A percentile compares a stretch with the other conserved stretches of the same genome.
These are phyloP conservation scores for Scyliorhinus canicula DNA, from an alignment of 2,797 vertebrate species.

Conservation along the genomic window DNA sequence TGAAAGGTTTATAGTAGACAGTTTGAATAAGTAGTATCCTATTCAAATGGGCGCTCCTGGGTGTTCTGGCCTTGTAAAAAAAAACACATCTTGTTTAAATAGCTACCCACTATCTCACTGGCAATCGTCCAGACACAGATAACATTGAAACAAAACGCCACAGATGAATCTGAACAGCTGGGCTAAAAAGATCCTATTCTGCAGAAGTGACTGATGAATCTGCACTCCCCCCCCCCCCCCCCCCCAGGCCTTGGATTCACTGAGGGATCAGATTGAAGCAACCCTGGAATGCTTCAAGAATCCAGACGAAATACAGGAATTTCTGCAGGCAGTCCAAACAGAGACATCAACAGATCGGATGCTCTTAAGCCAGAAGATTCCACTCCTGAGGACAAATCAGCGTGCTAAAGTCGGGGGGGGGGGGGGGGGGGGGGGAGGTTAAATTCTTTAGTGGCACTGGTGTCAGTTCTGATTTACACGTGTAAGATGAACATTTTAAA, in stretches of 20 bases:
- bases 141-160: not conserved
- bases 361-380: not conserved
- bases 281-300: not conserved
- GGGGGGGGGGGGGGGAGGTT: not conserved
- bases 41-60: not conserved
- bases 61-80: not conserved
- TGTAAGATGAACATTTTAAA: not conserved
- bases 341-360: not conserved
- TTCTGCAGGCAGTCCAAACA: not conserved
- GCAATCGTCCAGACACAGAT: not conserved
- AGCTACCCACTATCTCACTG: not conserved
- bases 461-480: not conserved
- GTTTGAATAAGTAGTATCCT: not conserved
- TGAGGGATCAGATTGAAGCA: not conserved
- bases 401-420: not conserved
- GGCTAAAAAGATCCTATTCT: not conserved
- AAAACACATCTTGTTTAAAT: not conserved
- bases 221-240: no score
- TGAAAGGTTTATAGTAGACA: not conserved
- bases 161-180: not conserved
- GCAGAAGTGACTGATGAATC: not conserved
- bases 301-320: not conserved
- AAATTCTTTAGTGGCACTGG: not conserved
- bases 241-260: not conserved
- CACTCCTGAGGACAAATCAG: not conserved